Percentiles rank a stretch among this genome's conserved stretches.
Conservation (phyloP, 2,888 invertebrate species). For the Phyllotreta cruciferae region DNA sequence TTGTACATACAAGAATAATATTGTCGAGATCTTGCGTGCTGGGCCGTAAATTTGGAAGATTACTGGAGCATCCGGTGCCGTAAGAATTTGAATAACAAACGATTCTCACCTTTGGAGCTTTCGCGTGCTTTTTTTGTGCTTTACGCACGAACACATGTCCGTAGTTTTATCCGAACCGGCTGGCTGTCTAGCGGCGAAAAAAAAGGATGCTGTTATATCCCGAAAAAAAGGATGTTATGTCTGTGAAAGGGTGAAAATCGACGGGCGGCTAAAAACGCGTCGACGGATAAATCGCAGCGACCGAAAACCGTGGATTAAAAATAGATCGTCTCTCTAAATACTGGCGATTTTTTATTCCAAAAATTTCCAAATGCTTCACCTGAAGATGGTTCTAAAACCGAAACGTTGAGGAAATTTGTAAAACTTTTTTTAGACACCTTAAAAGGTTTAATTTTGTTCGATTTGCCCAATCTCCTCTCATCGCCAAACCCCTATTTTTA, state of each 20-base stretch:
- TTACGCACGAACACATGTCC: slow-evolving; percentile 36
- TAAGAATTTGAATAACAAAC: slow-evolving; percentile 40
- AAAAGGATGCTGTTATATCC: slow-evolving; percentile 5
- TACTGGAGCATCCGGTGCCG: slow-evolving; percentile 39
- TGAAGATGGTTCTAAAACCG: too few relatives aligned
- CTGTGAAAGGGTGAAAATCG: slow-evolving; percentile 53
- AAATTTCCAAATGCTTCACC: too few relatives aligned
- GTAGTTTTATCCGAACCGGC: slow-evolving; percentile 40
- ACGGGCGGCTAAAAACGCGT: slow-evolving; percentile 46
- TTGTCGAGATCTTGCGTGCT: slow-evolving; percentile 28
- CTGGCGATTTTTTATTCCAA: too few relatives aligned
- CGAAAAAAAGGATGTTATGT: slow-evolving; percentile 54
- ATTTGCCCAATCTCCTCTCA: too few relatives aligned
- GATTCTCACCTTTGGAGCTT: slow-evolving; percentile 43
- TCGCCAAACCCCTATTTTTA: too few relatives aligned
- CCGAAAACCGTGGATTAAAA: too few relatives aligned
- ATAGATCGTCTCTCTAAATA: too few relatives aligned
- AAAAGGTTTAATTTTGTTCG: too few relatives aligned
- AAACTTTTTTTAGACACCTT: too few relatives aligned
- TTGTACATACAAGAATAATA: too few relatives aligned
- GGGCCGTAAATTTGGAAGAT: slow-evolving; percentile 39
- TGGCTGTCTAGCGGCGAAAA: slow-evolving; percentile 38
- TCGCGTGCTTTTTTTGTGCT: slow-evolving; percentile 32
- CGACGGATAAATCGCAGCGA: slow-evolving; percentile 48
- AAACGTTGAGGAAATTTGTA: too few relatives aligned